Evolutionary conservation across 2,797 vertebrate genomes (phyloP).

Genomic region (Sebastes oblongus): DNA sequence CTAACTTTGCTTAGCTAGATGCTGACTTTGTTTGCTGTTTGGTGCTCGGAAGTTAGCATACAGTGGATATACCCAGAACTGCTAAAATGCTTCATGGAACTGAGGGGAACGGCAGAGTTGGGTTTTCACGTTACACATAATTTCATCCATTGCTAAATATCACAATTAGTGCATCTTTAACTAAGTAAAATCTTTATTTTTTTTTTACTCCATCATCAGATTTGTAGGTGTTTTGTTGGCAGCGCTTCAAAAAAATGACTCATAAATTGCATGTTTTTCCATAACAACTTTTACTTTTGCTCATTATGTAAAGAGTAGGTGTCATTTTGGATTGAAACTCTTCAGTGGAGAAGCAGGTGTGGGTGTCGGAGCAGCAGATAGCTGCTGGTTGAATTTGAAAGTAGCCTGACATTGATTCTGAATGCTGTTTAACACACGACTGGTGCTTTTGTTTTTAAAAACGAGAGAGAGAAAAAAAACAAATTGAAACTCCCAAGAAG

Average conservation of each 20-base stretch:
- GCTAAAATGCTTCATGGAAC: background rate
- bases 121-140: background rate
- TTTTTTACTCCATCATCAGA: background rate
- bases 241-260: background rate
- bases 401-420: constrained; percentile 27
- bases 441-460: constrained; percentile 70
- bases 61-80: background rate
- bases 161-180: constrained; percentile 8
- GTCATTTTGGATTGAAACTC: constrained; percentile 32
- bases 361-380: constrained; percentile 28
- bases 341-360: constrained; percentile 25
- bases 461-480: background rate
- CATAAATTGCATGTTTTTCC: background rate
- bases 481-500: constrained; percentile 36
- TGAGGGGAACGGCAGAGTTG: accelerated
- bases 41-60: background rate
- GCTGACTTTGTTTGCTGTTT: background rate
- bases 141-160: too few relatives aligned
- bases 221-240: background rate
- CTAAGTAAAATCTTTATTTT: background rate
- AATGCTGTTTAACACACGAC: constrained; percentile 59
- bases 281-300: background rate
- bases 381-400: constrained; percentile 20
- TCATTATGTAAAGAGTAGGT: background rate
- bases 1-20: background rate